These are phyloP conservation scores for Carposina sasakii DNA, from an alignment of 1,140 invertebrate species.

Conservation along the genomic window DNA sequence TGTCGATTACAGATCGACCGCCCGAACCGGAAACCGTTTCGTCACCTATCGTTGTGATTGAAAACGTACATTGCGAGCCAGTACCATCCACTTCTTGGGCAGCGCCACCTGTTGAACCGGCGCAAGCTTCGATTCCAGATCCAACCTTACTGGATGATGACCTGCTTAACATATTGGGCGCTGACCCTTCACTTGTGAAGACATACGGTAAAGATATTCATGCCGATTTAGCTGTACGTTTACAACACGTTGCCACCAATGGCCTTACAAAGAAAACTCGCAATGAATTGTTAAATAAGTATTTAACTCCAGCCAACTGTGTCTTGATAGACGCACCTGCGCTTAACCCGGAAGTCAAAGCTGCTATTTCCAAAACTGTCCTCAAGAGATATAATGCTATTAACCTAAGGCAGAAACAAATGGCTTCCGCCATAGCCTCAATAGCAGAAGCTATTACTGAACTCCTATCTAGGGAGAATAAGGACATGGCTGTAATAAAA, in stretches of 20 bases:
- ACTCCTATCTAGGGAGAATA: background rate
- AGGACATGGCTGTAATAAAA: background rate
- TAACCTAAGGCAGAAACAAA: background rate
- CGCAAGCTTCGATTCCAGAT: no score
- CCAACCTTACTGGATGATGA: background rate
- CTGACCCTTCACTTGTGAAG: background rate
- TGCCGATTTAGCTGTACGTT: background rate
- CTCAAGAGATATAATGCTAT: background rate
- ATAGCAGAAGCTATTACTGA: background rate
- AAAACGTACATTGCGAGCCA: no score
- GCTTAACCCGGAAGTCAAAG: constrained; percentile 2
- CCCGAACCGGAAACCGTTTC: no score
- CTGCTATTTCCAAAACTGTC: constrained; percentile 2
- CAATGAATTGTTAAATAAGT: background rate
- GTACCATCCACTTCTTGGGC: no score
- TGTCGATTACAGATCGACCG: no score
- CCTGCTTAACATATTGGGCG: constrained; percentile 9
- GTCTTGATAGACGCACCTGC: background rate
- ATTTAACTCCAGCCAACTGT: constrained; percentile 2
- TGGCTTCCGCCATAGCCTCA: background rate
- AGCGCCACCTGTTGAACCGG: no score
- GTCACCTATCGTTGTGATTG: no score
- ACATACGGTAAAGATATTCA: background rate
- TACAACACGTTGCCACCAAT: constrained; percentile 3
- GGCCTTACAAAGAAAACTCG: background rate